Conservation (phyloP, 2,888 invertebrate species). For the Neria commutata region DNA sequence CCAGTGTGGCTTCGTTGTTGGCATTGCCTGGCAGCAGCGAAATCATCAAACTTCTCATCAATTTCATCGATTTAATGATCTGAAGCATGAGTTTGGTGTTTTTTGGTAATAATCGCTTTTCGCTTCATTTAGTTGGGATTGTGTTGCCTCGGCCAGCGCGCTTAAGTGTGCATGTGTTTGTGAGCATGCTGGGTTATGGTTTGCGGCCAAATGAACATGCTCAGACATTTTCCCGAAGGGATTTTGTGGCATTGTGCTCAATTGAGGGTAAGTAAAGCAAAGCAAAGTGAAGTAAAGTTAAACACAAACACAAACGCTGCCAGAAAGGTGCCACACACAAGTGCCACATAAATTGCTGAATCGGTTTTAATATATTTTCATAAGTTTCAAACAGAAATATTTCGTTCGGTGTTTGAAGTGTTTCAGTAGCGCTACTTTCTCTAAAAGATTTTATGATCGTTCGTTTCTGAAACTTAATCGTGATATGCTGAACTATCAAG, state of each 20-base stretch:
- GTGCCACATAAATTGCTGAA: too few relatives aligned
- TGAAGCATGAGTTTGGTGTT: constrained; percentile 35
- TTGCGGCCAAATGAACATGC: constrained; percentile 1
- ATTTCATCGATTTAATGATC: constrained; percentile 38
- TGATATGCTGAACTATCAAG: too few relatives aligned
- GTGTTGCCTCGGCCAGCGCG: neutral
- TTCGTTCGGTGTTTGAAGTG: too few relatives aligned
- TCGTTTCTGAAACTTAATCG: too few relatives aligned
- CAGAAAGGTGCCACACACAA: too few relatives aligned
- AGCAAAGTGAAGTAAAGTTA: too few relatives aligned
- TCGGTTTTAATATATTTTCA: too few relatives aligned
- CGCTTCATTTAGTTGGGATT: constrained; percentile 36
- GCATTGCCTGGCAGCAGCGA: constrained; percentile 1
- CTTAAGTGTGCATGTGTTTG: neutral
- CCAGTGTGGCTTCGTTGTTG: neutral
- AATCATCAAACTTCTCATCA: constrained; percentile 34
- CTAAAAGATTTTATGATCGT: too few relatives aligned
- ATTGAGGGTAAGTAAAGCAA: neutral
- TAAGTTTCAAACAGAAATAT: too few relatives aligned
- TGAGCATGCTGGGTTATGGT: neutral
- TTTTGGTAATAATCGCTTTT: constrained; percentile 38
- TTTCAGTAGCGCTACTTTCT: too few relatives aligned
- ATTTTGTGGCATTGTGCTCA: constrained; percentile 8
- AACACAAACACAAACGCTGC: too few relatives aligned
- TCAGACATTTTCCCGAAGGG: constrained; percentile 17